Base-by-base conservation (phyloP, 1,140 invertebrate species). In the Hycleus phaleratus region DNA sequence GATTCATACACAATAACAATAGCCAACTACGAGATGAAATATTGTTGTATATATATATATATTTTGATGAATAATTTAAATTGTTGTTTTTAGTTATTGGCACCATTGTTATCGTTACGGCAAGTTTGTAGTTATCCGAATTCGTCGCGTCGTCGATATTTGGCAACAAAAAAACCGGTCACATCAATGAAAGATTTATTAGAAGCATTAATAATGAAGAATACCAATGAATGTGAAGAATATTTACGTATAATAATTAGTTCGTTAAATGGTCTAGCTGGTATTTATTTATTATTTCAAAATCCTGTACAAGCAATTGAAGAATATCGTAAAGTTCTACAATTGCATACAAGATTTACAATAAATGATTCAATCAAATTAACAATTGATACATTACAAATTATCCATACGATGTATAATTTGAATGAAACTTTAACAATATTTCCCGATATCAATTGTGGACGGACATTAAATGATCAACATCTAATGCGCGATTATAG, bases 101-200 rank as follows among this genome's bases (percentile, higher is more conserved):
- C 74, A 52, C 87, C 88, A 3, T 74, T 91, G 38, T 65, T 86
- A 42, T 77, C 79, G 42, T 74, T 91, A 42, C 76, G 87, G 2
- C 84, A 89, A 72, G 85, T 85, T 1, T 90, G 87, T 69, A 82
- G 81, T 12, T 83, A 90, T 73, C 87, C 87, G 2, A 84, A 86
- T 68, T 75, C 80, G 56, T 82, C 84, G 2, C 56, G 62, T 40
- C 61, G 65, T 26, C 75, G 80, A 42, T 82, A 83, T 67, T 61
- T 85, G 32, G 73, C 79, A 2, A 67, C 83, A 2, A 76, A 79
- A 26, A 82, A 81, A 60, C 61, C 69, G 65, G 81, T 82, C 6
- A 74, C 85, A 68, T 85, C 82, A 1, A 86, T 90, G 77, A 81
- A 87, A 59, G 81, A 89, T 54, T 69, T 91, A 2, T 63, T 89